These are phyloP conservation scores for Dinocampus coccinellae DNA, from an alignment of 2,888 invertebrate genomes.

Conservation along the genomic window DNA sequence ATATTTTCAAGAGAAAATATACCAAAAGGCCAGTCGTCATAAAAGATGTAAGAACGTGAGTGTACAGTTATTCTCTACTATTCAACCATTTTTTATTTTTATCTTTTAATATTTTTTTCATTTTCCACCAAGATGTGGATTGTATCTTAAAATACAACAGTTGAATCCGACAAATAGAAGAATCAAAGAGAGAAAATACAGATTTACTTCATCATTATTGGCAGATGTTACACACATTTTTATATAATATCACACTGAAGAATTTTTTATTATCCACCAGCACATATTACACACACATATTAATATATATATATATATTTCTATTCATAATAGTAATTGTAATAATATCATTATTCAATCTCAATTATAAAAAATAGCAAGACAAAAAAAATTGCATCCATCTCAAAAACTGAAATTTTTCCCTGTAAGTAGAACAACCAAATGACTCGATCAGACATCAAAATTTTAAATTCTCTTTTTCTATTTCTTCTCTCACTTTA, in stretches of 20 bases:
- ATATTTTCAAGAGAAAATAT: conserved; percentile 51
- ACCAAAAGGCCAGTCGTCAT: conserved; percentile 49
- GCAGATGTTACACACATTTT: conserved; percentile 26
- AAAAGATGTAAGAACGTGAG: conserved; percentile 44
- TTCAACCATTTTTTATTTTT: conserved; percentile 1
- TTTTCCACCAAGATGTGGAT: no score
- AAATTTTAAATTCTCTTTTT: no score
- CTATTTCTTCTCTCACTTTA: no score
- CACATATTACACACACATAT: neutral
- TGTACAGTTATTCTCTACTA: conserved; percentile 39
- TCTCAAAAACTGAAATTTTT: no score
- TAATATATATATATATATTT: neutral
- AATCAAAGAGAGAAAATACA: conserved; percentile 32
- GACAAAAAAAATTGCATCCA: no score
- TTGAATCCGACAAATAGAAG: no score
- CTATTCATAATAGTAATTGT: no score
- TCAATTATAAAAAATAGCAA: no score
- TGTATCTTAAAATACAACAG: no score
- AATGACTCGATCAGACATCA: no score
- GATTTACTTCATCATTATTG: conserved; percentile 48
- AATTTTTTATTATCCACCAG: conserved; percentile 17
- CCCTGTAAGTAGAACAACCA: no score
- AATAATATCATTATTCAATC: no score
- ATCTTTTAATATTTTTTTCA: neutral
- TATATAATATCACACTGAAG: conserved; percentile 3